Evolutionary conservation across 1,140 invertebrate genomes (phyloP).

Genomic region (Brachionus rotundiformis): DNA sequence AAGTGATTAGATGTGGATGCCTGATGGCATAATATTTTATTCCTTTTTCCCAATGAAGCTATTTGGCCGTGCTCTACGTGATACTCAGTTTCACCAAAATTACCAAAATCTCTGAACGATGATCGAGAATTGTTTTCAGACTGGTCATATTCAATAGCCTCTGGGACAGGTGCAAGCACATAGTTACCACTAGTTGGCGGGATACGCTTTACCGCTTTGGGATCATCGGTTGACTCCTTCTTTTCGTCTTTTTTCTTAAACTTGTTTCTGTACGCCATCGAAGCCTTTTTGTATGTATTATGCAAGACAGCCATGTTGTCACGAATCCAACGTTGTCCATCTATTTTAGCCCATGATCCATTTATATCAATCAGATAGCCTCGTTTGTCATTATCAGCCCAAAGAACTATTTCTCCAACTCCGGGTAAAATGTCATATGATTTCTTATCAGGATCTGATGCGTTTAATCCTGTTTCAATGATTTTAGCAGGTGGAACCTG

Average conservation of each 20-base stretch:
- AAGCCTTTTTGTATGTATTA: conserved; percentile 49
- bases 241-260: conserved; percentile 50
- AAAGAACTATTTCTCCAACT: conserved; percentile 49
- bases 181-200: conserved; percentile 38
- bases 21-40: conserved; percentile 33
- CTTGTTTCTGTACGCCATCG: conserved; percentile 49
- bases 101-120: conserved; percentile 2
- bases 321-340: conserved; percentile 45
- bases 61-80: conserved; percentile 38
- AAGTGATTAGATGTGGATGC: neutral
- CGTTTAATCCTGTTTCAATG: neutral
- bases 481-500: neutral
- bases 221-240: neutral
- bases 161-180: conserved; percentile 28
- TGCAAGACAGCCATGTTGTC: conserved; percentile 48
- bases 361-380: conserved; percentile 52
- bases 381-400: conserved; percentile 44
- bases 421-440: conserved; percentile 49
- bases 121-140: conserved; percentile 22
- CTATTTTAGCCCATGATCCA: conserved; percentile 51
- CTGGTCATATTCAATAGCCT: conserved; percentile 30
- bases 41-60: conserved; percentile 9
- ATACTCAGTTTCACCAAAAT: conserved; percentile 1
- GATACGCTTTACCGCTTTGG: neutral
- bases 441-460: conserved; percentile 13